These are phyloP conservation scores for Lasioglossum vierecki DNA, from an alignment of 2,888 invertebrate genomes.

Conservation along the genomic window DNA sequence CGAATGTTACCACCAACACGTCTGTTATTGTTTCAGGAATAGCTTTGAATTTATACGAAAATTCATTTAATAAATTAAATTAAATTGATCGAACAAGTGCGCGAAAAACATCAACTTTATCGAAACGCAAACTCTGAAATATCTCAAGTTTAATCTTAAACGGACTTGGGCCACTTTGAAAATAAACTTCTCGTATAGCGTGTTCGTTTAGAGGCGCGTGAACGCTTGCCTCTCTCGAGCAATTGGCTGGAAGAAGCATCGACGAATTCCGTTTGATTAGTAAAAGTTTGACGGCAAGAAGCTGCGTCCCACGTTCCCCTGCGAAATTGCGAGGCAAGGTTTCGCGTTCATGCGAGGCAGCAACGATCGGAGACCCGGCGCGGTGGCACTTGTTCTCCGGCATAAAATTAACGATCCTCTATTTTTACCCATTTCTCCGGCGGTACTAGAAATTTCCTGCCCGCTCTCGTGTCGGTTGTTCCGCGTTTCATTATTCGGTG, in stretches of 20 bases:
- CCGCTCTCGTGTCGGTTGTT: neutral
- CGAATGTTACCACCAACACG: too few relatives aligned
- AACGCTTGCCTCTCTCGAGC: neutral
- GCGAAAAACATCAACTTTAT: too few relatives aligned
- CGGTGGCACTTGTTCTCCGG: slow-evolving; percentile 16
- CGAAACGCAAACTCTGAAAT: too few relatives aligned
- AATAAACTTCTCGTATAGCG: neutral
- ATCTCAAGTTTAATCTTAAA: too few relatives aligned
- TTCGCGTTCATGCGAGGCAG: slow-evolving; percentile 21
- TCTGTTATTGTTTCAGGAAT: too few relatives aligned
- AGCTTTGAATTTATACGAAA: too few relatives aligned
- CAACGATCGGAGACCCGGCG: slow-evolving; percentile 9
- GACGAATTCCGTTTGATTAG: slow-evolving; percentile 32
- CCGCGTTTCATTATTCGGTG: slow-evolving; percentile 18
- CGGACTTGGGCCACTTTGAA: too few relatives aligned
- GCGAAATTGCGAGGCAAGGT: slow-evolving; percentile 5
- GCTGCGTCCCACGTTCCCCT: slow-evolving; percentile 17
- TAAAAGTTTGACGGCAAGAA: slow-evolving; percentile 10
- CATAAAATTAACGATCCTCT: slow-evolving; percentile 55
- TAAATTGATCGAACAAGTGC: too few relatives aligned
- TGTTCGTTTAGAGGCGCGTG: neutral
- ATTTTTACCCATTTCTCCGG: slow-evolving; percentile 40
- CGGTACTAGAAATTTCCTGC: slow-evolving; percentile 10
- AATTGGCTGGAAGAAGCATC: neutral
- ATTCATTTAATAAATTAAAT: too few relatives aligned